Base-by-base conservation (phyloP, 1,140 invertebrate genomes). In the Ridgeia piscesae region DNA sequence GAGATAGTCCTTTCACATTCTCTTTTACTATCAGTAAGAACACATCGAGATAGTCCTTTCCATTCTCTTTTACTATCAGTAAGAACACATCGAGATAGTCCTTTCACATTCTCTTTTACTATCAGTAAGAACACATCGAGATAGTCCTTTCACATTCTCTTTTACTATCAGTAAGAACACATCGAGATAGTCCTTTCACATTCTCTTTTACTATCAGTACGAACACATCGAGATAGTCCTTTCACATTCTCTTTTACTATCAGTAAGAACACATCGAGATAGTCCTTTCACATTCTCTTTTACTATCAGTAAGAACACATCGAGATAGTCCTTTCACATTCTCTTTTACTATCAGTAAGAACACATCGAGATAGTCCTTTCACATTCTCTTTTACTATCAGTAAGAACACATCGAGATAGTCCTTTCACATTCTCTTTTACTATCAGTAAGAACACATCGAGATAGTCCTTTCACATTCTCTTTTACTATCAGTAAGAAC, bases 161-260 rank as follows among this genome's bases (percentile, higher is more conserved):
- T 50, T 50, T 17, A 50, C 48, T 50, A 50, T 50, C 48, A 50
- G 48, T 50, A 96, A 91, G 96, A 96, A 94, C 96, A 97, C 93
- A 96, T 97, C 88, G 96, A 97, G 95, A 96, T 96, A 92, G 93
- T 92, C 34, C 31, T 89, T 33, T 11, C 89, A 33, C 89, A 8
- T 89, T 34, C 11, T 8, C 8, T 27, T 89, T 89, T 31, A 33
- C 89, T 34, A 27, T 33, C 34, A 33, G 89, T 89, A 34, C 6
- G 33, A 34, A 27, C 89, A 89, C 6, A 50, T 50, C 17, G 48
- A 17, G 48, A 17, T 50, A 50, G 48, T 50, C 48, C 17, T 50
- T 50, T 17, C 48, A 50, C 48, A 8, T 50, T 50, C 27, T 21
- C 14, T 77, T 77, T 77, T 21, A 77, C 17, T 77, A 77, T 17